phyloP scores from a whole-genome alignment of 2,888 invertebrate genomes.

The Plebejus argus region DNA sequence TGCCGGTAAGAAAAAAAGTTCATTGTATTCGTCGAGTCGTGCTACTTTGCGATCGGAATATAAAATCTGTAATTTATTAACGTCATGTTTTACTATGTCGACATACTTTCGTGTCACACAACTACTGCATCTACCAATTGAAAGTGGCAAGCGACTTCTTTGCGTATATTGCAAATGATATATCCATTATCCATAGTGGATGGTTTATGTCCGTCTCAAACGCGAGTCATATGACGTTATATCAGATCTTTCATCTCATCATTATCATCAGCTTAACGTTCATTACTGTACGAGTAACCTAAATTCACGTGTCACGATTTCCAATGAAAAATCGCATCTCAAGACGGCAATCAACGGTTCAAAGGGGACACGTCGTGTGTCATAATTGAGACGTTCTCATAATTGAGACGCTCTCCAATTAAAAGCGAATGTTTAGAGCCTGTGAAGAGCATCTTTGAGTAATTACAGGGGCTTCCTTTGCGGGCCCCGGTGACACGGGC shows the following conservation, averaged over 20 bases:
- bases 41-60: conserved; percentile 32
- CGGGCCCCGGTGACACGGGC: conserved; percentile 45
- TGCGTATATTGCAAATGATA: background rate
- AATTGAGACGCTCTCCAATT: conserved; percentile 74
- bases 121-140: background rate
- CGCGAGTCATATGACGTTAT: background rate
- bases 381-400: conserved; percentile 64
- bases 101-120: background rate
- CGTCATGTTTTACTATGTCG: background rate
- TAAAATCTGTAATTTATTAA: background rate
- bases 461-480: conserved; percentile 60
- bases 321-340: conserved; percentile 36
- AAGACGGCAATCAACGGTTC: conserved; percentile 68
- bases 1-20: conserved; percentile 36
- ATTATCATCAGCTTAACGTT: background rate
- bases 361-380: conserved; percentile 66
- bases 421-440: conserved; percentile 67
- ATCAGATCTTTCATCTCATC: background rate
- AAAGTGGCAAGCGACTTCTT: background rate
- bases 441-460: conserved; percentile 58
- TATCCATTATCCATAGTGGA: background rate
- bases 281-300: conserved; percentile 17
- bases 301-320: conserved; percentile 12
- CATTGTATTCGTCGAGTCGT: conserved; percentile 39
- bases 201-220: background rate